Evolutionary conservation across 2,113 vertebrate species (phyloP), one percentile per base, ranked within the genome.

Genomic region (Sigmodon hispidus): DNA sequence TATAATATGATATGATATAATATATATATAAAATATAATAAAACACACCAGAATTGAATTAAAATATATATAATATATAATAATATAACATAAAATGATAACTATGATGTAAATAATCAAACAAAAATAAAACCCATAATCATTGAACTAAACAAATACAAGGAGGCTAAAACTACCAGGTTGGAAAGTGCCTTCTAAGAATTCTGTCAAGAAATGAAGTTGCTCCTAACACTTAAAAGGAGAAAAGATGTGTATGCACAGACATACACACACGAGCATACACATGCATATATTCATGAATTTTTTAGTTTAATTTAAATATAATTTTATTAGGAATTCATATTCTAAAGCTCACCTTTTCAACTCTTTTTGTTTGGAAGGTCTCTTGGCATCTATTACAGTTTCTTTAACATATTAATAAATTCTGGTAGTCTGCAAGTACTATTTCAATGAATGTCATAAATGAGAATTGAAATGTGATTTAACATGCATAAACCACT

Each of bases 161-260:
- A 70, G 34, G 34, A n/a, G 34, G 7, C 8, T 70, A 36, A n/a
- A n/a, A 19, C 36, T 52, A 77, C 7, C 31, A 79, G 16, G 17
- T 11, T 52, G 8, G 17, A 50, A 55, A n/a, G 52, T 57, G 2
- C 11, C 22, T 24, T 75, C 17, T 57, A 97, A 97, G 94, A 97
- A 97, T 95, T 94, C 91, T 92, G 52, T 95, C 96, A 96, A 81
- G 40, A 96, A 94, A 95, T 97, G 87, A 93, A 73, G 93, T 95
- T 96, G 95, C 48, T 96, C 70, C 81, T 95, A 72, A 75, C 40
- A 83, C 87, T n/a, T n/a, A n/a, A n/a, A n/a, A n/a, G n/a, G n/a
- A n/a, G n/a, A n/a, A n/a, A n/a, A n/a, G n/a, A n/a, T n/a, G n/a
- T n/a, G n/a, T n/a, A 84, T 13, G 9, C 5, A 50, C 8, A 36